These are phyloP conservation scores for Lepilemur septentrionalis DNA, from an alignment of 2,797 vertebrate genomes.

Conservation along the genomic window DNA sequence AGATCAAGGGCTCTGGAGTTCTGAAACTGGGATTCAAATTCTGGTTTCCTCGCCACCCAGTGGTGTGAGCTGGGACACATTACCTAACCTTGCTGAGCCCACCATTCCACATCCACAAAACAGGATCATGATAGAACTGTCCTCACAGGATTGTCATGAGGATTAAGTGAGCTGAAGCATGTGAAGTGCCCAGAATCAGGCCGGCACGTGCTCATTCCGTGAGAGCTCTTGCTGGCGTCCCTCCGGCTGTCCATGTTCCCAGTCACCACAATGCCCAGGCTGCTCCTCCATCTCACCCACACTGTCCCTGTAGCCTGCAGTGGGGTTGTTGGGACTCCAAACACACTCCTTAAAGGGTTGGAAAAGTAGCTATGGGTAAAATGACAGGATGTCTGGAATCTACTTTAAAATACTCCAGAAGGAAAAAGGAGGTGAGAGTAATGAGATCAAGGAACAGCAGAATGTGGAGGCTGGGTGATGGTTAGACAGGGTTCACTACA, in stretches of 20 bases:
- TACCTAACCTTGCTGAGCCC: not conserved
- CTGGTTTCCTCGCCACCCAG: not conserved
- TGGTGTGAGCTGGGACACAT: not conserved
- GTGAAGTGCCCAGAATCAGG: not conserved
- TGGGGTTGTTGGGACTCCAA: not conserved
- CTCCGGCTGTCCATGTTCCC: not conserved
- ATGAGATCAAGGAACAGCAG: not conserved
- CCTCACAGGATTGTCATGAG: not conserved
- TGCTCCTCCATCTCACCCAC: not conserved
- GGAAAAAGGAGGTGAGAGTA: not conserved
- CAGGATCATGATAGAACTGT: not conserved
- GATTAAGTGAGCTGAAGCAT: not conserved
- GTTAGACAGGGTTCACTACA: not conserved
- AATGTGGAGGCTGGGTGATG: not conserved
- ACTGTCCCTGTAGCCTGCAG: not conserved
- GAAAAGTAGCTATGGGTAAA: not conserved
- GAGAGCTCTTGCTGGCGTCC: too few species aligned
- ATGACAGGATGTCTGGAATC: not conserved
- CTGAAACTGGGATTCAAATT: not conserved
- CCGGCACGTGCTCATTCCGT: too few species aligned
- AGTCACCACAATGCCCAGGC: not conserved
- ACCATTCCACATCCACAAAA: not conserved
- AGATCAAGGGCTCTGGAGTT: not conserved
- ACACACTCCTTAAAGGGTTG: not conserved
- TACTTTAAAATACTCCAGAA: not conserved